phyloP scores from a whole-genome alignment of 2,888 invertebrate genomes.

The Halictus quadricinctus region DNA sequence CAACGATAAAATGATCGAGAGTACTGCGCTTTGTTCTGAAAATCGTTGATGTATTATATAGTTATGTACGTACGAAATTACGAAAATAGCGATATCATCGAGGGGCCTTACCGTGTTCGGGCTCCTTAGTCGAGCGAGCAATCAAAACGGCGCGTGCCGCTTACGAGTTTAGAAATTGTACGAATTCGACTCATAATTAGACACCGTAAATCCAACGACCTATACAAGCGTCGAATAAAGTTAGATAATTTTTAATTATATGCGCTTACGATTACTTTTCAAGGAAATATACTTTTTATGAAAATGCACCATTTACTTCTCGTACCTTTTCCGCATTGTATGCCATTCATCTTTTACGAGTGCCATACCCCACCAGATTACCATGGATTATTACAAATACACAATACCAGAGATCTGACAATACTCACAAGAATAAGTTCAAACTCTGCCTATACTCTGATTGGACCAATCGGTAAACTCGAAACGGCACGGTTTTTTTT shows the following conservation, averaged over 20 bases:
- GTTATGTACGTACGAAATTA: neutral
- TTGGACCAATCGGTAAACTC: too few relatives aligned
- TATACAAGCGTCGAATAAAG: constrained; percentile 11
- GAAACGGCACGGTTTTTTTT: too few relatives aligned
- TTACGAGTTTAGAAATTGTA: constrained; percentile 6
- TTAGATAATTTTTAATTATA: constrained; percentile 18
- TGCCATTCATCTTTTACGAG: neutral
- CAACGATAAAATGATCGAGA: neutral
- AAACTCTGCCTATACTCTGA: too few relatives aligned
- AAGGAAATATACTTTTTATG: constrained; percentile 37
- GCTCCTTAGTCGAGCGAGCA: constrained; percentile 21
- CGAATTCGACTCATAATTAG: constrained; percentile 6
- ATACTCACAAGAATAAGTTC: too few relatives aligned
- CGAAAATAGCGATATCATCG: constrained; percentile 15
- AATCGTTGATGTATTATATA: constrained; percentile 13
- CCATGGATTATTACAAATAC: neutral
- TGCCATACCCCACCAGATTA: neutral
- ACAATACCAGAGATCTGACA: too few relatives aligned
- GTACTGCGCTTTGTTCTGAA: constrained; percentile 9
- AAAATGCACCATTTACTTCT: neutral
- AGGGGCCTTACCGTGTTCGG: constrained; percentile 9
- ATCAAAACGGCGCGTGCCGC: constrained; percentile 21
- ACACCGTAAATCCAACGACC: constrained; percentile 2
- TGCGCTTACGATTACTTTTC: neutral
- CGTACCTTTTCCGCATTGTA: neutral